phyloP scores from a whole-genome alignment of 92 coral and sea anemone species.

The Zoanthus gigantus region DNA sequence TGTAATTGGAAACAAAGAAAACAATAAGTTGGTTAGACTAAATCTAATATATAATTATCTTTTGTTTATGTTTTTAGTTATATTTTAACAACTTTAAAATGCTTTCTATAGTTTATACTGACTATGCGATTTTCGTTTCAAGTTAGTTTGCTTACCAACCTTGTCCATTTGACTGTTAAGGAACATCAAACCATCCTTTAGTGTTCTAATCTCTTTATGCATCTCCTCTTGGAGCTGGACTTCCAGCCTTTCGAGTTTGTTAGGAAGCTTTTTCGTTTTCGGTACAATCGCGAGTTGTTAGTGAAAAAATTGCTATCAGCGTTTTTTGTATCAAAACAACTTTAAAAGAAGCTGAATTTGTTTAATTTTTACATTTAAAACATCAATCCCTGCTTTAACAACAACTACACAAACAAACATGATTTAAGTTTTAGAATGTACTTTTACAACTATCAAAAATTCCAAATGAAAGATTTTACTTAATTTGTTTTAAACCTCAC shows the following conservation, averaged over 20 bases:
- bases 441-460: no score
- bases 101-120: not conserved
- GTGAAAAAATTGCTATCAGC: not conserved
- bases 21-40: no score
- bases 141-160: slow-evolving; percentile 58
- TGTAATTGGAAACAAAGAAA: no score
- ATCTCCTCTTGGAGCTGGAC: slow-evolving; percentile 75
- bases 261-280: slow-evolving; percentile 68
- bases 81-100: not conserved
- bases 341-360: not conserved
- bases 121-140: no score
- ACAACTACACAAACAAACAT: not conserved
- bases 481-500: no score
- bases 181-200: slow-evolving; percentile 82
- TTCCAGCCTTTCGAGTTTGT: slow-evolving; percentile 74
- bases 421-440: no score
- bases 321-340: no score
- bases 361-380: not conserved
- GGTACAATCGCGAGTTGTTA: not conserved
- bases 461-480: no score
- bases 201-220: slow-evolving; percentile 82
- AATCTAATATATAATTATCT: no score
- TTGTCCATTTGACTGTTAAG: slow-evolving; percentile 83
- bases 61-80: not conserved
- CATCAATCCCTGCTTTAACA: not conserved